Conservation (phyloP, 2,888 invertebrate species). For the Lamellibrachia columna region DNA sequence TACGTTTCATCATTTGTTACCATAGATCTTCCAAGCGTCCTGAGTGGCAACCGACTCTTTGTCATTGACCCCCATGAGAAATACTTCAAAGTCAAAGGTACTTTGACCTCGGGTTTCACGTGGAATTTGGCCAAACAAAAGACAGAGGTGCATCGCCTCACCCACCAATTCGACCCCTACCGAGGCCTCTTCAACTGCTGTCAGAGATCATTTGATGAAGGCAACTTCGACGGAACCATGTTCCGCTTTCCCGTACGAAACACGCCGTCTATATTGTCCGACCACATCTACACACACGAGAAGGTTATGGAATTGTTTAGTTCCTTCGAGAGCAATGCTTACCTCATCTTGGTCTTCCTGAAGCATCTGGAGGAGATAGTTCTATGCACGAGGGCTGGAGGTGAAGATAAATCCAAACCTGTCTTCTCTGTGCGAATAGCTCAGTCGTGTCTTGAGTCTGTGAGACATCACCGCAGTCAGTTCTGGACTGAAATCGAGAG, state of each 20-base stretch:
- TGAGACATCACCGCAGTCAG: background rate
- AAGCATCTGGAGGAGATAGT: conserved; percentile 45
- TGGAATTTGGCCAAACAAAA: conserved; percentile 38
- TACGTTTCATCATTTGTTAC: no score
- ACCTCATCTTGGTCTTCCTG: conserved; percentile 52
- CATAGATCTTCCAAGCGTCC: conserved; percentile 53
- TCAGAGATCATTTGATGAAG: conserved; percentile 16
- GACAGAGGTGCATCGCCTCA: conserved; percentile 30
- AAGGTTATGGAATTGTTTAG: conserved; percentile 48
- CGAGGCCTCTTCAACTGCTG: conserved; percentile 45
- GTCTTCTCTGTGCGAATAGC: background rate
- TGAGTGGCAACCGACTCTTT: conserved; percentile 39
- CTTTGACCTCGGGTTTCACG: conserved; percentile 36
- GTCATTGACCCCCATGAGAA: no score
- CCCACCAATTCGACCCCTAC: conserved; percentile 46
- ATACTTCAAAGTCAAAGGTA: no score
- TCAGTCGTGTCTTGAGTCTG: background rate
- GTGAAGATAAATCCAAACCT: background rate
- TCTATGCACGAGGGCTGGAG: background rate
- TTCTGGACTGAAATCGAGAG: background rate
- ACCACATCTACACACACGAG: conserved; percentile 43
- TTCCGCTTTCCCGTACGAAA: conserved; percentile 59
- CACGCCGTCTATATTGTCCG: conserved; percentile 48
- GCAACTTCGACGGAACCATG: conserved; percentile 29
- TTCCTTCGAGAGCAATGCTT: conserved; percentile 49